Percentiles rank a stretch among this genome's conserved stretches.
phyloP scores from a whole-genome alignment of 2,888 invertebrate genomes.

The Carterocephalus palaemon region DNA sequence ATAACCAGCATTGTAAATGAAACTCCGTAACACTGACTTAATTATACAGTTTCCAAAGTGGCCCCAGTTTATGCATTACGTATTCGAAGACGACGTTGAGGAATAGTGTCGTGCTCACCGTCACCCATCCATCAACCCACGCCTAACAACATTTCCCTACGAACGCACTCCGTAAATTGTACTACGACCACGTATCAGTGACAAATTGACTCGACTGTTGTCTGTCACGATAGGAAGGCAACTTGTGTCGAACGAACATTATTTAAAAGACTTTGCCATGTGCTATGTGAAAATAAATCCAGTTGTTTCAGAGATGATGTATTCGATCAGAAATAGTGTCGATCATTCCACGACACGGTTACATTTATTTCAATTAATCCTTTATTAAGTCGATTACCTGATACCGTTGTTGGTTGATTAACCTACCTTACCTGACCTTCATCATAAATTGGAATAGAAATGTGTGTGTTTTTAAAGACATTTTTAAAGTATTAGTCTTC shows the following conservation, averaged over 20 bases:
- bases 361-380: too few species aligned
- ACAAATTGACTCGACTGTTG: conserved; percentile 4
- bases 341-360: too few species aligned
- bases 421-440: too few species aligned
- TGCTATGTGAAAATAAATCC: too few species aligned
- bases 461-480: too few species aligned
- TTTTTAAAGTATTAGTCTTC: too few species aligned
- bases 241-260: not conserved
- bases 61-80: conserved; percentile 40
- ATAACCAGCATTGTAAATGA: too few species aligned
- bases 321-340: too few species aligned
- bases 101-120: conserved; percentile 51
- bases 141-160: conserved; percentile 15
- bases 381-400: too few species aligned
- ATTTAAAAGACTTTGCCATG: not conserved
- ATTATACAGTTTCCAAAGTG: conserved; percentile 4
- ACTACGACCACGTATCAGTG: conserved; percentile 5
- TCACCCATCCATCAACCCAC: conserved; percentile 56
- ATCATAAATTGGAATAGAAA: too few species aligned
- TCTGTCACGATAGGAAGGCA: not conserved
- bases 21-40: not conserved
- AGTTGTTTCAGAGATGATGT: too few species aligned
- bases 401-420: too few species aligned
- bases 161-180: conserved; percentile 9
- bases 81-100: conserved; percentile 64